phyloP scores from a whole-genome alignment of 1,140 invertebrate genomes.

The Sipha flava region DNA sequence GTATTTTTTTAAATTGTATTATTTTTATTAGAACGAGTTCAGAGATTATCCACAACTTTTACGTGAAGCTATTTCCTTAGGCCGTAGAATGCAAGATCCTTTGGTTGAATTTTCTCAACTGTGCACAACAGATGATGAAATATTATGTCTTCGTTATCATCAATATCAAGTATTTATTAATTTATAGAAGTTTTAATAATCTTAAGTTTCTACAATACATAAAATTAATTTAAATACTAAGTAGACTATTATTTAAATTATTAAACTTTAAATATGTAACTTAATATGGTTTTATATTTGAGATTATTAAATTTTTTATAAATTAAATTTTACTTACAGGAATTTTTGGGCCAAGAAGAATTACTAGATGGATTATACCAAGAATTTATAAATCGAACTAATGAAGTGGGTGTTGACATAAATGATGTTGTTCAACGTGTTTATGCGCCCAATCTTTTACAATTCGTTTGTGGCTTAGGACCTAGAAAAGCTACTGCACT shows the following conservation, averaged over 20 bases:
- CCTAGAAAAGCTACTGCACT: conserved; percentile 87
- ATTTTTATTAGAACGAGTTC: conserved; percentile 61
- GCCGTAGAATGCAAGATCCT: conserved; percentile 87
- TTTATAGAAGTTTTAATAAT: too few relatives aligned
- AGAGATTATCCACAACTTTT: conserved; percentile 81
- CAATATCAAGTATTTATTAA: conserved; percentile 55
- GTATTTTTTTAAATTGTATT: conserved; percentile 8
- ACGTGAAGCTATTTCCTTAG: conserved; percentile 85
- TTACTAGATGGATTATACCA: conserved; percentile 73
- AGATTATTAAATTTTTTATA: not conserved
- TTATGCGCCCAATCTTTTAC: conserved; percentile 81
- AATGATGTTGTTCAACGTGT: conserved; percentile 83
- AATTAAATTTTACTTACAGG: conserved; percentile 48
- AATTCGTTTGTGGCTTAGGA: conserved; percentile 96
- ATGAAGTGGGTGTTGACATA: conserved; percentile 98
- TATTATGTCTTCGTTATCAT: conserved; percentile 87
- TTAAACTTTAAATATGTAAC: not conserved
- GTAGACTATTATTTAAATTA: too few relatives aligned
- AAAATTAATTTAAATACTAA: too few relatives aligned
- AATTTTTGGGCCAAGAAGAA: conserved; percentile 76
- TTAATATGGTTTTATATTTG: not conserved
- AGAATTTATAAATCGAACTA: conserved; percentile 86
- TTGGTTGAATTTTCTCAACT: conserved; percentile 92
- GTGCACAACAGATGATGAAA: conserved; percentile 90
- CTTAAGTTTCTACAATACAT: too few relatives aligned